Percentiles rank a stretch among this genome's conserved stretches.
These are phyloP conservation scores for Drosophila imparisetae DNA, from an alignment of 2,888 invertebrate genomes.

Conservation along the genomic window DNA sequence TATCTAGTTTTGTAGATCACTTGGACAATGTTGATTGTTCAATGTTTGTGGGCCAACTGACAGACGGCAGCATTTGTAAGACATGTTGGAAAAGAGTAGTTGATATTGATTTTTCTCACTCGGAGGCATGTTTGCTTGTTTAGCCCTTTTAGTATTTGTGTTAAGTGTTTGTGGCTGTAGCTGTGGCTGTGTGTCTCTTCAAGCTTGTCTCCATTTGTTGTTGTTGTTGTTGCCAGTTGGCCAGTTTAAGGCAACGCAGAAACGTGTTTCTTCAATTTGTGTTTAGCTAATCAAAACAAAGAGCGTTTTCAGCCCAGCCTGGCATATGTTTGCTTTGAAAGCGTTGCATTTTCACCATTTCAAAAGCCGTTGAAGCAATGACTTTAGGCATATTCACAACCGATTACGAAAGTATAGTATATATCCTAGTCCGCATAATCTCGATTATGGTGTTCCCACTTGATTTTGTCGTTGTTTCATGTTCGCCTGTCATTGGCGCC, in stretches of 20 bases:
- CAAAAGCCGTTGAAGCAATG: slow-evolving; percentile 2
- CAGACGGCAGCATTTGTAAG: slow-evolving; percentile 29
- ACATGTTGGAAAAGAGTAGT: slow-evolving; percentile 59
- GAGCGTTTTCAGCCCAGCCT: slow-evolving; percentile 20
- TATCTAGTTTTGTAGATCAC: background rate
- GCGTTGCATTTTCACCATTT: slow-evolving; percentile 48
- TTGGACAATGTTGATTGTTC: background rate
- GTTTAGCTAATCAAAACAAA: slow-evolving; percentile 74
- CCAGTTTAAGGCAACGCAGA: slow-evolving; percentile 24
- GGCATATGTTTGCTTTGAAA: slow-evolving; percentile 53
- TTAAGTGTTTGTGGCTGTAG: slow-evolving; percentile 62
- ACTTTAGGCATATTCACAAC: slow-evolving; percentile 9
- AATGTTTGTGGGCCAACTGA: background rate
- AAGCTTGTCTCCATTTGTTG: slow-evolving; percentile 6
- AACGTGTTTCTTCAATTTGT: slow-evolving; percentile 73
- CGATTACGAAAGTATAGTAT: background rate
- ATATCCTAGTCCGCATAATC: background rate
- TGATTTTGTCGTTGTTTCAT: background rate
- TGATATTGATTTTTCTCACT: slow-evolving; percentile 67
- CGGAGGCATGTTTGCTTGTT: slow-evolving; percentile 35
- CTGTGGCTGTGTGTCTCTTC: slow-evolving; percentile 13
- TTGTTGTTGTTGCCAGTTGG: background rate
- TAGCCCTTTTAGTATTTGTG: slow-evolving; percentile 65
- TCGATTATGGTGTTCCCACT: slow-evolving; percentile 1
- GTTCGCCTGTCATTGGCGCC: slow-evolving; percentile 16